Conservation (phyloP, 2,888 invertebrate species). For the Erpobdella octoculata region DNA sequence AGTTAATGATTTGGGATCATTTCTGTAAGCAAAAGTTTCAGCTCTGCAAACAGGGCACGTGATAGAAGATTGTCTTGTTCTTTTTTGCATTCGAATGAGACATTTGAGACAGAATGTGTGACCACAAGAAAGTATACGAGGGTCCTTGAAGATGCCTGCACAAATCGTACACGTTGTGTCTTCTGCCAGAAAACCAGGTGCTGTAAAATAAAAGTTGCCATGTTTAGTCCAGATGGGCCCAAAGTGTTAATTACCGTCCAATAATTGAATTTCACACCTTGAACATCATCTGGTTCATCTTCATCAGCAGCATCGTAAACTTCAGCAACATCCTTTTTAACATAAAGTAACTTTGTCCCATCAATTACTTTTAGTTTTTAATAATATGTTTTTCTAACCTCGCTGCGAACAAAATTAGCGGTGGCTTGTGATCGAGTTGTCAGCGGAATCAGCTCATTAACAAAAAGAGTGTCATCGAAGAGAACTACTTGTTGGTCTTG, state of each 20-base stretch:
- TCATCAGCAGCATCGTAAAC: not conserved
- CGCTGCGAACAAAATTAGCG: too few species aligned
- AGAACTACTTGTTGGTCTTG: too few species aligned
- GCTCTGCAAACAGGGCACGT: not conserved
- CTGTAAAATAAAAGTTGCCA: not conserved
- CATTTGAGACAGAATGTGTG: not conserved
- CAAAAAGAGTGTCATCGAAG: too few species aligned
- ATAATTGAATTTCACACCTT: not conserved
- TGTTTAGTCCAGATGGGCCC: too few species aligned
- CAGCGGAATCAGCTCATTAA: too few species aligned
- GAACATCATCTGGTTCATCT: not conserved
- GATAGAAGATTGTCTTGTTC: not conserved
- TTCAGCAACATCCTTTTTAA: too few species aligned
- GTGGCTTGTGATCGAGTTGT: too few species aligned
- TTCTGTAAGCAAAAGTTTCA: not conserved
- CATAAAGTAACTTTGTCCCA: too few species aligned
- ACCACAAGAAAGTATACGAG: not conserved
- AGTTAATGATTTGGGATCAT: not conserved
- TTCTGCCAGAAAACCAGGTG: not conserved
- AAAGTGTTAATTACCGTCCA: not conserved
- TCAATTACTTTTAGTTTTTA: too few species aligned
- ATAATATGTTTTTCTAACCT: too few species aligned
- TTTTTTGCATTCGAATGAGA: not conserved
- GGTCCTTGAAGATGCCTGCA: not conserved
- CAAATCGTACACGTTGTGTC: constrained; percentile 2